Conservation (phyloP, 2,113 vertebrate genomes). For the Hydrolagus affinis region DNA sequence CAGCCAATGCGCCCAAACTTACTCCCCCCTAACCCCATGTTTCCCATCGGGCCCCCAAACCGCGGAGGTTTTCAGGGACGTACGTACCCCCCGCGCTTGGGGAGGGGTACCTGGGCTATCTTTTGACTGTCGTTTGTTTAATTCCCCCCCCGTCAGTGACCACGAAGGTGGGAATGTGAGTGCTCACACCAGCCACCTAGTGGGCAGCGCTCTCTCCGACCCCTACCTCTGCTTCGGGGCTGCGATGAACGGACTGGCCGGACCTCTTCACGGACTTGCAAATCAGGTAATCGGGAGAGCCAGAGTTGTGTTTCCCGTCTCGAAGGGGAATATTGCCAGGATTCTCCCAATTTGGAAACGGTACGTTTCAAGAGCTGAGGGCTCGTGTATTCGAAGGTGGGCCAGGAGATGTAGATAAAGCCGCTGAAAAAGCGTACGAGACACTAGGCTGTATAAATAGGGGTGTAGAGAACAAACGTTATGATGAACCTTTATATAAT, state of each 20-base stretch:
- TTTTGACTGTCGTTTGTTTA: neutral
- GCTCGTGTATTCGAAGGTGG: too few relatives aligned
- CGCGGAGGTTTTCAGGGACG: neutral
- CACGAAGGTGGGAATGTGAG: conserved; percentile 92
- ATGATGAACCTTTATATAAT: too few relatives aligned
- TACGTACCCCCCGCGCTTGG: neutral
- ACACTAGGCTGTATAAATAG: too few relatives aligned
- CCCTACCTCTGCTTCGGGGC: conserved; percentile 88
- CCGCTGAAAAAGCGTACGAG: too few relatives aligned
- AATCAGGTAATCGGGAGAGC: conserved; percentile 72
- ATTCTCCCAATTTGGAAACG: too few relatives aligned
- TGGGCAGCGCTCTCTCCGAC: conserved; percentile 86
- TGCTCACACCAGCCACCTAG: conserved; percentile 89
- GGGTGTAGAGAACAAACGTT: too few relatives aligned
- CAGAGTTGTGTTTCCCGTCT: too few relatives aligned
- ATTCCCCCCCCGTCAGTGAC: conserved; percentile 61
- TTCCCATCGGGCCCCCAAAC: neutral
- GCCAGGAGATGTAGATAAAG: too few relatives aligned
- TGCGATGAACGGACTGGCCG: conserved; percentile 89
- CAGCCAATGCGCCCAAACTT: too few relatives aligned
- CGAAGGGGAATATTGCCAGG: too few relatives aligned
- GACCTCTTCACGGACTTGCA: conserved; percentile 87
- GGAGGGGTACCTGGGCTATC: neutral
- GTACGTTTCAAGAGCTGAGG: too few relatives aligned
- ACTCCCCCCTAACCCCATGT: too few relatives aligned